Evolutionary conservation across 1,140 invertebrate species (phyloP), one percentile per base, ranked within the genome.

Genomic region (Centruroides vittatus): DNA sequence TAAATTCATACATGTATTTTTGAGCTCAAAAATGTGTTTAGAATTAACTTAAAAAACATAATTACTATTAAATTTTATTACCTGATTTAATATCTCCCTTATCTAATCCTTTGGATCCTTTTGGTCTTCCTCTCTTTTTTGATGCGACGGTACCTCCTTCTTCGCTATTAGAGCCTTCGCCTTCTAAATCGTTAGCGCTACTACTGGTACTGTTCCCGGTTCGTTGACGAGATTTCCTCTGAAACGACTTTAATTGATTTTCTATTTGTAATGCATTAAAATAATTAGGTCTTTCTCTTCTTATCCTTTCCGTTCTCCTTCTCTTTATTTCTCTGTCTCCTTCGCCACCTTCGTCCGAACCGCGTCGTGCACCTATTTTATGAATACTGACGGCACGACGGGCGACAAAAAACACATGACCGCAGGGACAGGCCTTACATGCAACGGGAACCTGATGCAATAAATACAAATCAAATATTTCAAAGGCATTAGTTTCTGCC

Each of bases 201-300:
- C 56, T 57, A 52, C 41, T 57, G 5, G 59, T 34, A 49, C 47
- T 60, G 36, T 60, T 61, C 35, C 57, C 60, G 41, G 9, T 23
- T 54, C 60, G 58, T 36, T 65, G 61, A 10, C 57, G 41, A 8
- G 35, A 13, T 48, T 57, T 65, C 34, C 59, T 55, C 61, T 59
- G 65, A 66, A 78, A 75, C 70, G 79, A 83, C 70, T 80, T 79
- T 41, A 81, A 79, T 69, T 84, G 81, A 70, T 83, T 83, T 63
- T 84, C 82, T 78, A 84, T 82, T 76, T 87, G 84, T 66, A 86
- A 78, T 8, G 85, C 81, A 77, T 89, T 86, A 67, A 88, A 89
- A 74, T 86, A 89, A 78, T 88, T 85, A 47, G 85, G 85, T 69
- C 87, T 86, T 60, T 85, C 83, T 57, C 86, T 73, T 68, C 85